These are phyloP conservation scores for Lomographa bimaculata DNA, from an alignment of 2,888 invertebrate genomes.

Conservation along the genomic window DNA sequence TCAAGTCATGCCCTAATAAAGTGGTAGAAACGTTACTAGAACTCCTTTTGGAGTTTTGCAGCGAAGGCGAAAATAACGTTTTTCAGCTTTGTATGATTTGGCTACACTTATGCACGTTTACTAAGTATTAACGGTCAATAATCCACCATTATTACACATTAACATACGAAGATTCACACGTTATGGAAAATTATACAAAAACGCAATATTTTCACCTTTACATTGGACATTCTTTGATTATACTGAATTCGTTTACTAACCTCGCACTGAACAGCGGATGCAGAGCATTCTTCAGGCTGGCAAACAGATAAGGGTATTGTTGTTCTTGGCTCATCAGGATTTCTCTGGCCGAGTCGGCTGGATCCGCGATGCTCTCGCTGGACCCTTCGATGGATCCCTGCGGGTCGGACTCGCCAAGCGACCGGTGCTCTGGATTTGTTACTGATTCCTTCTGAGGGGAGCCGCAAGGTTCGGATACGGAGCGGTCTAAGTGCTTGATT, in stretches of 20 bases:
- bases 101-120: no score
- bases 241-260: conserved; percentile 41
- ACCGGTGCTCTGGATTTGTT: conserved; percentile 26
- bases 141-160: no score
- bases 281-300: conserved; percentile 89
- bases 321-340: conserved; percentile 90
- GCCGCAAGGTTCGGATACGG: conserved; percentile 50
- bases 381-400: conserved; percentile 7
- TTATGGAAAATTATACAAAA: no score
- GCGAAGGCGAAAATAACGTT: no score
- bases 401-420: conserved; percentile 31
- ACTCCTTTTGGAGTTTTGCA: no score
- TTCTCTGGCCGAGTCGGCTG: conserved; percentile 53
- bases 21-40: no score
- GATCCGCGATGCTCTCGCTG: conserved; percentile 39
- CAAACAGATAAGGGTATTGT: conserved; percentile 88
- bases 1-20: no score
- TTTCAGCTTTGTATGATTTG: no score
- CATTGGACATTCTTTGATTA: no score
- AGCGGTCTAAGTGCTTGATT: conserved; percentile 41
- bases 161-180: no score
- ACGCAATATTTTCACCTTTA: no score
- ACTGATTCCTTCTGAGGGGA: conserved; percentile 35
- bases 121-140: no score
- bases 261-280: conserved; percentile 88